phyloP scores from a whole-genome alignment of 1,140 invertebrate species.

The Leptopilina clavipes region DNA sequence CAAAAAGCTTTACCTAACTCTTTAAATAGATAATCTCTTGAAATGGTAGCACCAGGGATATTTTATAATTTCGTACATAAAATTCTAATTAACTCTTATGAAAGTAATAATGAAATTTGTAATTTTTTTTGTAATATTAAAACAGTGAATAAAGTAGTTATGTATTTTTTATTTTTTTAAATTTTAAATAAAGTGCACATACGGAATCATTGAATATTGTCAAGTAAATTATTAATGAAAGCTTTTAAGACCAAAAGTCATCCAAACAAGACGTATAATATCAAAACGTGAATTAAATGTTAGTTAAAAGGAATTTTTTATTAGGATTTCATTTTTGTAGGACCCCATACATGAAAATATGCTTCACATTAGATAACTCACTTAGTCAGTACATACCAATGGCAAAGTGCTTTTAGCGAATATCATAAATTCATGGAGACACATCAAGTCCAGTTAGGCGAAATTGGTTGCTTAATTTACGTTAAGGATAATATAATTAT shows the following conservation, averaged over 20 bases:
- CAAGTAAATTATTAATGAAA: neutral
- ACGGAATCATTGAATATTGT: neutral
- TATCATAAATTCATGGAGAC: constrained; percentile 52
- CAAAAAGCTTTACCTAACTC: neutral
- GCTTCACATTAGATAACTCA: constrained; percentile 35
- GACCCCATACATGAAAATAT: constrained; percentile 41
- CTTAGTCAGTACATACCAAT: constrained; percentile 15
- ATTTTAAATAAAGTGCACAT: too few relatives aligned
- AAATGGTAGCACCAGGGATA: neutral
- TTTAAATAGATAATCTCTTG: neutral
- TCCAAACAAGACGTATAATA: neutral
- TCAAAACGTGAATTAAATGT: neutral
- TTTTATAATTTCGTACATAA: neutral
- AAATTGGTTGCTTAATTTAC: neutral
- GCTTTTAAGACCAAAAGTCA: neutral
- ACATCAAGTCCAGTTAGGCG: neutral
- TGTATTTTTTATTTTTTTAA: neutral
- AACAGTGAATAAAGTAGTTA: neutral
- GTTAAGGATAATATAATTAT: constrained; percentile 2
- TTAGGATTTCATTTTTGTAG: neutral
- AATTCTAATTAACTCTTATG: too few relatives aligned
- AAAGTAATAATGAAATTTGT: too few relatives aligned
- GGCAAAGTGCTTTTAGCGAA: constrained; percentile 45
- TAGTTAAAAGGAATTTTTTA: constrained; percentile 5
- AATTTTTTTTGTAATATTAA: too few relatives aligned